Evolutionary conservation across 2,888 invertebrate species (phyloP), one percentile per base, ranked within the genome.

Genomic region (Furcula furcula): DNA sequence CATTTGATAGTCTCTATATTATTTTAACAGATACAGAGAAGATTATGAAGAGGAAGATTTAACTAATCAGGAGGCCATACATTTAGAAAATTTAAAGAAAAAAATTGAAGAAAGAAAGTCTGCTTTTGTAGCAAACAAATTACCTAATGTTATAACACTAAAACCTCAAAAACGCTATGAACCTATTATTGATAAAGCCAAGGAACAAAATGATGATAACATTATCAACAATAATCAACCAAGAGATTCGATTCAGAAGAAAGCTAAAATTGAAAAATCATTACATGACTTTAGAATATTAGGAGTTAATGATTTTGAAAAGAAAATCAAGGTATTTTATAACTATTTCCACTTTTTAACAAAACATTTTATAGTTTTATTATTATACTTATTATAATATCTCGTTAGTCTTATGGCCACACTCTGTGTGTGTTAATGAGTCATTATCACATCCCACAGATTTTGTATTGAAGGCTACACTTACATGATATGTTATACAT

Each of bases 271-370:
- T 26, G 33, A 42, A 23, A 64, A 65, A 36, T 47, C 50, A 13
- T 43, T 52, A 12, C 49, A 75, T 35, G 88, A 91, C 53, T 94
- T 93, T 60, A 93, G 93, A 60, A 89, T 95, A 11, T 84, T 96
- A 30, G 95, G 95, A 4, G 89, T 83, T 34, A 91, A 91, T 56
- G 91, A 90, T 37, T 90, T 91, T 65, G 82, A 84, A 50, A 91
- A 91, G 55, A 91, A 87, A 46, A 48, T 63, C 1, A 91, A 91
- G 69, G 92, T 91, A 52, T 46, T 5, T 4, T n/a, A n/a, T n/a
- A n/a, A n/a, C n/a, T n/a, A n/a, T n/a, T n/a, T n/a, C n/a, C n/a
- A n/a, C n/a, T n/a, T n/a, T n/a, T n/a, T n/a, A n/a, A n/a, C n/a
- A n/a, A n/a, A n/a, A n/a, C n/a, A n/a, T n/a, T n/a, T n/a, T n/a